Conservation (phyloP, 2,113 vertebrate species). For the Protobothrops flavoviridis region DNA sequence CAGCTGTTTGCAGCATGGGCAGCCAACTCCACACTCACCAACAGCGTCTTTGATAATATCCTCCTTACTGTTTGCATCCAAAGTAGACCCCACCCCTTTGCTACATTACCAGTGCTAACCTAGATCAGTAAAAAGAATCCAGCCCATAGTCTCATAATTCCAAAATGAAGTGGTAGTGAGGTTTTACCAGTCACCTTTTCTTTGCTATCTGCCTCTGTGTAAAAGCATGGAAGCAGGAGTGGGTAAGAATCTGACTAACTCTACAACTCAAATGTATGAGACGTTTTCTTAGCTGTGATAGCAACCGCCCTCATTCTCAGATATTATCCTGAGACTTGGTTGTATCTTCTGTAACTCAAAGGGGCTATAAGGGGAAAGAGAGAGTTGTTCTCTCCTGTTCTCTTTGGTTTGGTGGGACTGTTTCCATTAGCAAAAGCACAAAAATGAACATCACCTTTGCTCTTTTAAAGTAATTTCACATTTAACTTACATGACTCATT, state of each 20-base stretch:
- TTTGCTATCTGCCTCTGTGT: constrained; percentile 27
- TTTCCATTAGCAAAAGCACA: neutral
- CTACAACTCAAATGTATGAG: neutral
- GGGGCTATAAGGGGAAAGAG: neutral
- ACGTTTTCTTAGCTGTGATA: neutral
- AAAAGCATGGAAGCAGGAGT: accelerated
- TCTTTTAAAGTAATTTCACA: neutral
- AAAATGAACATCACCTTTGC: neutral
- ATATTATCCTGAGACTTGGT: neutral
- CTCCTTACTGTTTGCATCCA: neutral
- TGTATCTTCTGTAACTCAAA: neutral
- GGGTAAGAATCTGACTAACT: neutral
- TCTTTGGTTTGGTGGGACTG: neutral
- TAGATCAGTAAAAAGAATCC: constrained; percentile 14
- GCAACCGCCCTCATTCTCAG: neutral
- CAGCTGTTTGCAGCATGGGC: neutral
- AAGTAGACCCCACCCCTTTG: neutral
- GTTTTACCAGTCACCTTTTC: neutral
- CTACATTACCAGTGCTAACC: neutral
- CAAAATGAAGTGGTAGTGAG: constrained; percentile 21
- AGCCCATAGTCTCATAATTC: constrained; percentile 11
- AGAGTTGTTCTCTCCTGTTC: neutral
- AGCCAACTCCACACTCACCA: neutral
- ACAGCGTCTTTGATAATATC: neutral
- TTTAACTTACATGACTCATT: neutral